A percentile compares a stretch with the other conserved stretches of the same genome.
phyloP scores from a whole-genome alignment of 2,113 vertebrate genomes.

The Sander lucioperca region DNA sequence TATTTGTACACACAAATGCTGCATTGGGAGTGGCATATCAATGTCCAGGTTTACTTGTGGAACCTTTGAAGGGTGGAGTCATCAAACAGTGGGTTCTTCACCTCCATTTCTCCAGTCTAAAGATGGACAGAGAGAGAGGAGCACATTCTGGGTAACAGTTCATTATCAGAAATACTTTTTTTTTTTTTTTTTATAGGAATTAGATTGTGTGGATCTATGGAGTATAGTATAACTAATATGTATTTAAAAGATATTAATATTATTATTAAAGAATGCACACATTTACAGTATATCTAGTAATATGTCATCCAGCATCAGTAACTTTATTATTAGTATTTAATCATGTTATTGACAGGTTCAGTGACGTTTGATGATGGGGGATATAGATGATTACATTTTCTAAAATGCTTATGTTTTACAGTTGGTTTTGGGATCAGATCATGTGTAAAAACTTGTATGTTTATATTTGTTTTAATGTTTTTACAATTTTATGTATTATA shows the following conservation, averaged over 20 bases:
- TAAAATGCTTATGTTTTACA: not conserved
- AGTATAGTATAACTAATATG: not conserved
- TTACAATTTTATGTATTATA: not conserved
- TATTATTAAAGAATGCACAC: not conserved
- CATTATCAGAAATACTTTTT: not conserved
- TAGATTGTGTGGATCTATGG: no score
- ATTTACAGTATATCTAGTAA: not conserved
- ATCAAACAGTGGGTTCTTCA: conserved; percentile 95
- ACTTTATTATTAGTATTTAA: not conserved
- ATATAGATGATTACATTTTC: not conserved
- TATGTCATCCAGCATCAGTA: not conserved
- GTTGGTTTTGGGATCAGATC: no score
- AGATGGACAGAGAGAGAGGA: conserved; percentile 22
- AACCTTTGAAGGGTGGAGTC: conserved; percentile 84
- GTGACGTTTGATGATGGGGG: not conserved
- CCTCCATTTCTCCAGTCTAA: conserved; percentile 97
- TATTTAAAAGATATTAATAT: not conserved
- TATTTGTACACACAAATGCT: conserved; percentile 34
- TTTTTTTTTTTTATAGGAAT: no score
- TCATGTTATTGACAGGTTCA: not conserved
- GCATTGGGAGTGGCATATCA: not conserved
- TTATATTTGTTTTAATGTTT: no score
- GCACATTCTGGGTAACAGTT: not conserved
- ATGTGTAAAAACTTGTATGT: no score
- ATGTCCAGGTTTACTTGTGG: conserved; percentile 77